These are phyloP conservation scores for Picathartes gymnocephalus DNA, from an alignment of 2,113 vertebrate genomes.

Conservation along the genomic window DNA sequence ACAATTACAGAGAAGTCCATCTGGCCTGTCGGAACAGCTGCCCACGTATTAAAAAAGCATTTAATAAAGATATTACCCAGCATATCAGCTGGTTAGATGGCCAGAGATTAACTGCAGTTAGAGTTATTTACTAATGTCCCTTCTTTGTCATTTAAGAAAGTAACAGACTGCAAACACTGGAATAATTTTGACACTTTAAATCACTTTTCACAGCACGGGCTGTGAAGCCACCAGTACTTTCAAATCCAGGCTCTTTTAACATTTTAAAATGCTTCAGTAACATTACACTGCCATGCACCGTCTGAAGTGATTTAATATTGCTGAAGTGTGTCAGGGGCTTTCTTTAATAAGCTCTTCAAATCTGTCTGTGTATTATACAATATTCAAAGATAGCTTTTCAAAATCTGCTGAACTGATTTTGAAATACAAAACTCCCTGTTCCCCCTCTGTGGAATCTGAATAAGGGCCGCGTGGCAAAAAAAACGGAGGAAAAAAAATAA, in stretches of 20 bases:
- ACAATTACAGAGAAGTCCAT: slow-evolving; percentile 43
- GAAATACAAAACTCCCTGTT: slow-evolving; percentile 33
- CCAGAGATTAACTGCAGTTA: slow-evolving; percentile 20
- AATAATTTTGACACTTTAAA: slow-evolving; percentile 68
- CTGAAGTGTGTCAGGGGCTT: slow-evolving; percentile 75
- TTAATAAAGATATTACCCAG: slow-evolving; percentile 40
- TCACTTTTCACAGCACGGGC: slow-evolving; percentile 62
- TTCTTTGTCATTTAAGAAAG: slow-evolving; percentile 67
- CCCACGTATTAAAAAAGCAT: slow-evolving; percentile 35
- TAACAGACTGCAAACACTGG: slow-evolving; percentile 55
- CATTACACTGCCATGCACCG: slow-evolving; percentile 63
- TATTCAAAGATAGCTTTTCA: slow-evolving; percentile 64
- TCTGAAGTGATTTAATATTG: slow-evolving; percentile 76
- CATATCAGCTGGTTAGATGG: slow-evolving; percentile 14
- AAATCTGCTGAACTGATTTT: slow-evolving; percentile 23
- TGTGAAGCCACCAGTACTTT: slow-evolving; percentile 67
- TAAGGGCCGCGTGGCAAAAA: accelerated
- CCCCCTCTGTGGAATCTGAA: not conserved
- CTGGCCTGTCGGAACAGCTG: slow-evolving; percentile 40
- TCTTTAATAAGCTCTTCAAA: slow-evolving; percentile 77
- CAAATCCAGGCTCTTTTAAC: slow-evolving; percentile 68
- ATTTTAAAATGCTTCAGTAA: slow-evolving; percentile 76
- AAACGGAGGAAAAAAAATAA: not conserved
- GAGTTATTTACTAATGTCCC: slow-evolving; percentile 53
- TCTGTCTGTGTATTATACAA: slow-evolving; percentile 67